Conservation (phyloP, 2,797 vertebrate genomes). For the Pseudochaenichthys georgianus region DNA sequence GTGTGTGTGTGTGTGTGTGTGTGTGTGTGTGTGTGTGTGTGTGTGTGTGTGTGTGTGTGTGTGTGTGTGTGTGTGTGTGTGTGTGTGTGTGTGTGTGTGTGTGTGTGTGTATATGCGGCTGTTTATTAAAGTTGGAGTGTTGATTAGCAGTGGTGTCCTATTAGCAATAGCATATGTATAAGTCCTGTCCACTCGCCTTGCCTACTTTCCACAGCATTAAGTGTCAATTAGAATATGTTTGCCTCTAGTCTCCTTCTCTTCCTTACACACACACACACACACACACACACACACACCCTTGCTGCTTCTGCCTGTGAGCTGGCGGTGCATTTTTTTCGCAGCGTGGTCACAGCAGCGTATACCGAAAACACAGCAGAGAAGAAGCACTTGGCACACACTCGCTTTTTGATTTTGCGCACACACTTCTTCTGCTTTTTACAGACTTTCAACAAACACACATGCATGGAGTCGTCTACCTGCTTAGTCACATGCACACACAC, state of each 20-base stretch:
- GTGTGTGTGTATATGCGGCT: background rate
- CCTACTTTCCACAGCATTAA: slow-evolving; percentile 37
- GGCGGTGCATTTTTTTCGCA: slow-evolving; percentile 57
- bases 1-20: background rate
- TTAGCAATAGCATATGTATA: slow-evolving; percentile 82
- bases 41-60: background rate
- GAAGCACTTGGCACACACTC: slow-evolving; percentile 47
- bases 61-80: background rate
- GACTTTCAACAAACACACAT: slow-evolving; percentile 16
- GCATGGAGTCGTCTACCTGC: slow-evolving; percentile 18
- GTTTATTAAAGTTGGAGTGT: slow-evolving; percentile 37
- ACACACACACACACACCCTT: slow-evolving; percentile 22
- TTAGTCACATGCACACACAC: slow-evolving; percentile 32
- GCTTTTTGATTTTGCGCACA: slow-evolving; percentile 20
- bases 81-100: background rate
- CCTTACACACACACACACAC: slow-evolving; percentile 23
- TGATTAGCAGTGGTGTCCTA: slow-evolving; percentile 26
- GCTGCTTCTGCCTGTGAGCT: slow-evolving; percentile 36
- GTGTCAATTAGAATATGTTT: slow-evolving; percentile 46
- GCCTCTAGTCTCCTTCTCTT: slow-evolving; percentile 5
- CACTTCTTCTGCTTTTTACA: slow-evolving; percentile 33
- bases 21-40: background rate
- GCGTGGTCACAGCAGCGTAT: slow-evolving; percentile 47
- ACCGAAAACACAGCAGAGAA: slow-evolving; percentile 51
- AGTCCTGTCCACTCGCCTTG: slow-evolving; percentile 38